Percentiles rank a stretch among this genome's conserved stretches.
phyloP scores from a whole-genome alignment of 2,113 vertebrate genomes.

The Labeo rohita region DNA sequence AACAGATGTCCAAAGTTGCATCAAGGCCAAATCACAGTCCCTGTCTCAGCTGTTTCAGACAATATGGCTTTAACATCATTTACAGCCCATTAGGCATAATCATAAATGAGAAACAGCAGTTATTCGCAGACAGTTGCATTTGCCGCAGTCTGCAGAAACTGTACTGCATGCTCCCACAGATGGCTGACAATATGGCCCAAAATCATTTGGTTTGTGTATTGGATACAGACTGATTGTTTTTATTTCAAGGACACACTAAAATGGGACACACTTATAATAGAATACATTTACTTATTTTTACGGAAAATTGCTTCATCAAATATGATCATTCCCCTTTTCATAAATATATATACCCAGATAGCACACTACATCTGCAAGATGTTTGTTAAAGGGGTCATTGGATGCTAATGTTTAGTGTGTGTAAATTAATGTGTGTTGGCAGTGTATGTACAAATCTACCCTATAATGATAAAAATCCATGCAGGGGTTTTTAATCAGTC shows the following conservation, averaged over 20 bases:
- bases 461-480: too few relatives aligned
- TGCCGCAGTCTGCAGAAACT: conserved; percentile 29
- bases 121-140: conserved; percentile 7
- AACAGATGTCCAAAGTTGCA: conserved; percentile 69
- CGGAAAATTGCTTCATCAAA: background rate
- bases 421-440: too few relatives aligned
- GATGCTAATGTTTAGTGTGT: too few relatives aligned
- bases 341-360: too few relatives aligned
- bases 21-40: conserved; percentile 52
- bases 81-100: background rate
- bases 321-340: background rate
- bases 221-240: background rate
- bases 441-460: too few relatives aligned
- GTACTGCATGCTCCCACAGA: conserved; percentile 27
- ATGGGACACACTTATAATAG: background rate
- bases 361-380: too few relatives aligned
- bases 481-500: too few relatives aligned
- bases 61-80: conserved; percentile 42
- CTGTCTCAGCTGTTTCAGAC: conserved; percentile 47
- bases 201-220: conserved; percentile 18
- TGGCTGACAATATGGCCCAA: conserved; percentile 32
- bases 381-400: too few relatives aligned
- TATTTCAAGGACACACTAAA: background rate
- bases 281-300: background rate
- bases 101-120: conserved; percentile 34